These are phyloP conservation scores for Invenusta paracnida DNA, from an alignment of 2,888 invertebrate genomes.

Conservation along the genomic window DNA sequence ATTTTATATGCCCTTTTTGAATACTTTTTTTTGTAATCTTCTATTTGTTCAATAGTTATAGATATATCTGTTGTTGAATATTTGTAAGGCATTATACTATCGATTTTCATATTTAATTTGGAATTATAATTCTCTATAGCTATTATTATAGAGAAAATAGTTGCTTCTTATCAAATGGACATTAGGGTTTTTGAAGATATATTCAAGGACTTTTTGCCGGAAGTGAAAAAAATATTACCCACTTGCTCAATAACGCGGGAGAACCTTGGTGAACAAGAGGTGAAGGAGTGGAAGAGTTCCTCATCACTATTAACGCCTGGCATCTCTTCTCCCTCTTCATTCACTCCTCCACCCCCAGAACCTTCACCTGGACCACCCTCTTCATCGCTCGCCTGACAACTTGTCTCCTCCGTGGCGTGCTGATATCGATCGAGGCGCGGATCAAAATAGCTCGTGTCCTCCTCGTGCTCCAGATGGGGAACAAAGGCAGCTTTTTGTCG, in stretches of 20 bases:
- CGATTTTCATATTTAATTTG: no score
- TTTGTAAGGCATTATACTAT: no score
- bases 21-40: no score
- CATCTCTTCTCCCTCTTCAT: neutral
- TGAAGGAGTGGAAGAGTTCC: conserved; percentile 72
- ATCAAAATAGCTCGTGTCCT: conserved; percentile 97
- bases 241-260: conserved; percentile 53
- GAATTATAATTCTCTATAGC: no score
- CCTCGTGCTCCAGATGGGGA: conserved; percentile 81
- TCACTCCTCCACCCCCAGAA: conserved; percentile 52
- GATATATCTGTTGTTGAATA: no score
- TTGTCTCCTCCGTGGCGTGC: conserved; percentile 64
- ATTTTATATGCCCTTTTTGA: no score
- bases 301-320: neutral
- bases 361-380: conserved; percentile 66
- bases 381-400: conserved; percentile 62
- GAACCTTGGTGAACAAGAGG: conserved; percentile 79
- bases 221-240: no score
- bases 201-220: no score
- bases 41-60: no score
- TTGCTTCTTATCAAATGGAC: no score
- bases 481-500: conserved; percentile 97
- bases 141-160: no score
- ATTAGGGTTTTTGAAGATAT: no score
- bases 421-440: conserved; percentile 72